Base-by-base conservation (phyloP, 1,140 invertebrate genomes). In the Scaptomyza montana region DNA sequence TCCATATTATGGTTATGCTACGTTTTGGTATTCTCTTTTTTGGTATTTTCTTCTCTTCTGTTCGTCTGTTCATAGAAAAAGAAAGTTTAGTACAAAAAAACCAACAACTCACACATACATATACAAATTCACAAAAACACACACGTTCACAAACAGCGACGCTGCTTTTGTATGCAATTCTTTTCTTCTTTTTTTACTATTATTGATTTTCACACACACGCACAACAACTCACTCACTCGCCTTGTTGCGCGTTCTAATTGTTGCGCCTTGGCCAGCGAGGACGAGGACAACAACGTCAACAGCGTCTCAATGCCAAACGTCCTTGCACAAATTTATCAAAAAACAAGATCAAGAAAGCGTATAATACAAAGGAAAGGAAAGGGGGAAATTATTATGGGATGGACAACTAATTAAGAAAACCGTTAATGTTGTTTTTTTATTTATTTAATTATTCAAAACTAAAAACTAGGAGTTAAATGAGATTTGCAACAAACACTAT, bases 31-130 rank as follows among this genome's bases (percentile, higher is more conserved):
- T 72, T 59, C 63, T 72, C 51, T 62, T 46, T 56, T 73, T 60
- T 65, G 62, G 55, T 61, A 68, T 72, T 78, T 65, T 63, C 50
- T 67, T 46, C 46, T 49, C 59, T 73, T 49, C 59, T 73, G 30
- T 46, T 57, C 77, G 65, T 77, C 49, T 61, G 62, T 56, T 47
- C 60, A 61, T 86, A 86, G 78, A 89, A 87, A 87, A 87, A 87
- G 82, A 87, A 87, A 87, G 82, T 87, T 87, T 77, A 89, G 84
- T 87, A 87, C 74, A 59, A 74, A 75, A 69, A 71, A 82, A 65
- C 75, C 59, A 64, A 62, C 56, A 57, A 41, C 55, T 45, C 66
- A 62, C 72, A 67, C 64, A 47, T 53, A 53, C 77, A 72, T 43
- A 41, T 41, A 49, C 36, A 53, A 43, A 68, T 43, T 5, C 54